These are phyloP conservation scores for Marronus borbonicus DNA, from an alignment of 2,888 invertebrate species.

Conservation along the genomic window DNA sequence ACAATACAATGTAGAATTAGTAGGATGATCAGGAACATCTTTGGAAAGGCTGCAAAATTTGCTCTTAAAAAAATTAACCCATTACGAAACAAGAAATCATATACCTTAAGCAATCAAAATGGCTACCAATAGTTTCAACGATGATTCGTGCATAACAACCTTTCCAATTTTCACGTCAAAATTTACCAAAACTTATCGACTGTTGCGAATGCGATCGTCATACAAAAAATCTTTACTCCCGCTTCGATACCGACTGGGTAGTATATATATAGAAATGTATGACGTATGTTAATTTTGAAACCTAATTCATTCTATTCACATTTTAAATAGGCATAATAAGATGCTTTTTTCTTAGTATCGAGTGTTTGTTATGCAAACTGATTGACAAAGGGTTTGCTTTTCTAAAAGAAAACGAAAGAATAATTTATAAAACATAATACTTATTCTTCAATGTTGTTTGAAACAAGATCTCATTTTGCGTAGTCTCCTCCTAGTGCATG, in stretches of 20 bases:
- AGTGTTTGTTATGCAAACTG: background rate
- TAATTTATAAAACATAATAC: too few species aligned
- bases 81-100: too few species aligned
- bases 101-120: background rate
- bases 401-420: constrained; percentile 26
- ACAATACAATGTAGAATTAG: background rate
- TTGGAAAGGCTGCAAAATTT: background rate
- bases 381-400: background rate
- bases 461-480: too few species aligned
- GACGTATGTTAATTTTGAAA: background rate
- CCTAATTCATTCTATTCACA: background rate
- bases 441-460: too few species aligned
- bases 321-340: constrained; percentile 9
- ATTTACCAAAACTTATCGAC: background rate
- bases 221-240: background rate
- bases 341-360: background rate
- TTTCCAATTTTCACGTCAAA: background rate
- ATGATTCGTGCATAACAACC: background rate
- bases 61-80: too few species aligned
- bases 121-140: background rate
- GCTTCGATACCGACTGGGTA: background rate
- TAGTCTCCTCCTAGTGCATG: too few species aligned
- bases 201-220: background rate
- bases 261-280: constrained; percentile 13
- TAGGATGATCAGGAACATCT: constrained; percentile 6